A percentile compares a stretch with the other conserved stretches of the same genome.
phyloP scores from a whole-genome alignment of 1,140 invertebrate species.

The Procambarus virginalis region DNA sequence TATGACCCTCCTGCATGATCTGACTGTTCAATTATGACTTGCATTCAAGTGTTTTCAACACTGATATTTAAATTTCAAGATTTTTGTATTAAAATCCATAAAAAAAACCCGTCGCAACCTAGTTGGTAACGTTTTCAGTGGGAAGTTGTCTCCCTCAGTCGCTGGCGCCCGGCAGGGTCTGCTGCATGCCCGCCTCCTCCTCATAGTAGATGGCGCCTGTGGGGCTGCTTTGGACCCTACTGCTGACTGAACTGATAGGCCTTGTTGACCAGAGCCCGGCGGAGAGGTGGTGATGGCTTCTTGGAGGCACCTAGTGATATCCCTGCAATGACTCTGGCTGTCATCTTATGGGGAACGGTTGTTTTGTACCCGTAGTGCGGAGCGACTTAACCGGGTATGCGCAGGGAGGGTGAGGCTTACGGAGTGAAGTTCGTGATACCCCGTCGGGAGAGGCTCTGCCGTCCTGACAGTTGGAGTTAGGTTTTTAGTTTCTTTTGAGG shows the following conservation, averaged over 20 bases:
- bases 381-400: no score
- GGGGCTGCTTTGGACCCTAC: neutral
- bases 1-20: no score
- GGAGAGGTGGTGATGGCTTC: neutral
- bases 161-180: neutral
- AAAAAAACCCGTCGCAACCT: neutral
- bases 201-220: neutral
- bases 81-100: no score
- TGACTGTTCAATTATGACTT: no score
- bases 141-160: neutral
- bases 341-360: neutral
- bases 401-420: no score
- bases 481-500: no score
- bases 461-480: no score
- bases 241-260: neutral
- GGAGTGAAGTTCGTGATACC: conserved; percentile 28
- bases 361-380: no score
- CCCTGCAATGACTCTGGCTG: neutral
- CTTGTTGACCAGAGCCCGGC: neutral
- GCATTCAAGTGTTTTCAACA: neutral
- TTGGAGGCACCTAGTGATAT: neutral
- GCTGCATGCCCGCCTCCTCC: neutral
- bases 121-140: neutral
- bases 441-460: neutral
- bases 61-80: neutral